Evolutionary conservation across 1,140 invertebrate species (phyloP).

Genomic region (Solenopsis fugax): DNA sequence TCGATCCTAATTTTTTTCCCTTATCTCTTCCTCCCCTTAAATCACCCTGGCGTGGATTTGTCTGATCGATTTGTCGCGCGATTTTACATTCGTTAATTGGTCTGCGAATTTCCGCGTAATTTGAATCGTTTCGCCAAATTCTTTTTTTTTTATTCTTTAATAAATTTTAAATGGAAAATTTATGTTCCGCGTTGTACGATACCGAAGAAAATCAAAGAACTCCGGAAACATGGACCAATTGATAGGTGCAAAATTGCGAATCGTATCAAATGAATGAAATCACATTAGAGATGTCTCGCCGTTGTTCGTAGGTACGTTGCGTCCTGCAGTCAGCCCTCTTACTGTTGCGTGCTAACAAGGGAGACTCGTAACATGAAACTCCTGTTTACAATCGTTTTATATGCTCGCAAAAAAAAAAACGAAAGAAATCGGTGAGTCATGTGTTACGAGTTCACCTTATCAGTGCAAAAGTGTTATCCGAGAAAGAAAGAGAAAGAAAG

Average conservation of each 20-base stretch:
- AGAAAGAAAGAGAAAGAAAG: slow-evolving; percentile 17
- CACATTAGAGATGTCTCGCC: slow-evolving; percentile 17
- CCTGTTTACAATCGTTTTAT: slow-evolving; percentile 6
- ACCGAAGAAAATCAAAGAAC: neutral
- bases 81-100: slow-evolving; percentile 77
- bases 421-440: neutral
- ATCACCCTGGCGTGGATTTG: slow-evolving; percentile 22
- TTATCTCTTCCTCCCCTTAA: slow-evolving; percentile 33
- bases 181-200: neutral
- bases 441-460: slow-evolving; percentile 17
- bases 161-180: neutral
- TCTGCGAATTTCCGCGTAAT: slow-evolving; percentile 71
- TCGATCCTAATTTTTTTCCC: slow-evolving; percentile 36
- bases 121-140: neutral
- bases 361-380: neutral
- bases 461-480: slow-evolving; percentile 4
- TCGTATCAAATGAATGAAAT: slow-evolving; percentile 69
- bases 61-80: slow-evolving; percentile 75
- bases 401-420: neutral
- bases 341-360: slow-evolving; percentile 12
- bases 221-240: slow-evolving; percentile 67
- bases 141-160: neutral
- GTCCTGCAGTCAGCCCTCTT: slow-evolving; percentile 44
- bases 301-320: slow-evolving; percentile 37
- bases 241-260: slow-evolving; percentile 77